Base-by-base conservation (phyloP, 2,113 vertebrate genomes). In the Anolis sagrei region DNA sequence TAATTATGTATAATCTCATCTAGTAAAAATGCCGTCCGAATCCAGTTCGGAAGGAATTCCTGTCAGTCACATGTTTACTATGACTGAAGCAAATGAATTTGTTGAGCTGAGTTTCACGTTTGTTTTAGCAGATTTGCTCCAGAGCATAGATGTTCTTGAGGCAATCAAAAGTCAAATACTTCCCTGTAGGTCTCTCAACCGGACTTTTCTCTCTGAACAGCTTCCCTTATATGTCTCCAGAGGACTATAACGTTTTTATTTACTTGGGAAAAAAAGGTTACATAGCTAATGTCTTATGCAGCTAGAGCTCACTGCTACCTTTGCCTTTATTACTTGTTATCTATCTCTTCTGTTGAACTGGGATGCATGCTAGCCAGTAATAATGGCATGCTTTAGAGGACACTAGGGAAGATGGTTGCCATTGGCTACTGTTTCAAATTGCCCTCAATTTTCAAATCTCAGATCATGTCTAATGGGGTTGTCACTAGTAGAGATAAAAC, bases 241-340 rank as follows among this genome's bases (percentile, higher is more conserved):
- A 36, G 83, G 48, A 49, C 74, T 84, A 77, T 77, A 84, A 69
- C 83, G 19, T 69, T 84, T 39, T 84, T 84, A 66, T 77, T 84
- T 76, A 76, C 61, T 77, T 77, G 2, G 3, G 58, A n/a, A n/a
- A 10, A 58, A 75, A 83, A 64, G 36, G 54, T 68, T 51, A n/a
- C 23, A 36, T 68, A 54, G 83, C 23, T 32, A 84, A 84, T 76
- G 61, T 69, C 74, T 77, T 84, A 66, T 29, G 74, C 27, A 6
- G 62, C 54, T 61, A 74, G 81, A 25, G 36, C 1, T 62, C 21
- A 49, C n/a, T 25, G 54, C 66, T 51, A 49, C 69, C 64, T 72
- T 61, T 73, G 70, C 64, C 25, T 84, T 51, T 77, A 84, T 76
- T 54, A 27, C 25, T 64, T 83, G 73, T 76, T 73, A 83, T 64